Evolutionary conservation across 2,797 vertebrate species (phyloP).

Genomic region (Hyperoplus lanceolatus): DNA sequence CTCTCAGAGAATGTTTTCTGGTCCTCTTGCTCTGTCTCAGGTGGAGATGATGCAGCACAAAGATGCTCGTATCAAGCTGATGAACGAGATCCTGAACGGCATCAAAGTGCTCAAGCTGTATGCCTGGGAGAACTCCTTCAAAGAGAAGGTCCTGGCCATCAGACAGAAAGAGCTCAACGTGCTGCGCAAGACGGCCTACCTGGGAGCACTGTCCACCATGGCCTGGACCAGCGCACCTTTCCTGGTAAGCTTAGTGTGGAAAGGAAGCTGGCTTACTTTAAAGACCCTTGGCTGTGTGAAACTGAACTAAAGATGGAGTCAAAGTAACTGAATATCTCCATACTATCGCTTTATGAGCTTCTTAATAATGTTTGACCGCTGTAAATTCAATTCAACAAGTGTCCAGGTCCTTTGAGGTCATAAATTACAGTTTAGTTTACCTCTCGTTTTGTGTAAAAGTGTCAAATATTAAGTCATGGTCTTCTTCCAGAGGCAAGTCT

Average conservation of each 20-base stretch:
- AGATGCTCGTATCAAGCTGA: conserved; percentile 94
- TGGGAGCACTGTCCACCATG: conserved; percentile 91
- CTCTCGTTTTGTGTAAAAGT: too few species aligned
- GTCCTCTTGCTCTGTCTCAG: conserved; percentile 70
- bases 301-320: not conserved
- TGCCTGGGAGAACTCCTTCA: conserved; percentile 95
- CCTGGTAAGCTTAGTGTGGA: conserved; percentile 83
- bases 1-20: not conserved
- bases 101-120: conserved; percentile 98
- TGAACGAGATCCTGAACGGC: conserved; percentile 96
- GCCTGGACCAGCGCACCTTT: conserved; percentile 94
- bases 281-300: not conserved
- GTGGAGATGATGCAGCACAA: conserved; percentile 95
- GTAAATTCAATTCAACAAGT: conserved; percentile 3
- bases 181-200: conserved; percentile 89
- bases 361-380: conserved; percentile 3
- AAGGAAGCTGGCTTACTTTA: not conserved
- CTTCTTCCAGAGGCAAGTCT: not conserved
- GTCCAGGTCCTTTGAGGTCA: not conserved
- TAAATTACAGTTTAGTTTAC: not conserved
- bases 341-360: not conserved
- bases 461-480: not conserved
- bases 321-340: too few species aligned
- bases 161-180: conserved; percentile 90
- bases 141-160: conserved; percentile 90